A percentile compares a stretch with the other conserved stretches of the same genome.
Evolutionary conservation across 2,888 invertebrate genomes (phyloP).

Genomic region (Scaptomyza parva): DNA sequence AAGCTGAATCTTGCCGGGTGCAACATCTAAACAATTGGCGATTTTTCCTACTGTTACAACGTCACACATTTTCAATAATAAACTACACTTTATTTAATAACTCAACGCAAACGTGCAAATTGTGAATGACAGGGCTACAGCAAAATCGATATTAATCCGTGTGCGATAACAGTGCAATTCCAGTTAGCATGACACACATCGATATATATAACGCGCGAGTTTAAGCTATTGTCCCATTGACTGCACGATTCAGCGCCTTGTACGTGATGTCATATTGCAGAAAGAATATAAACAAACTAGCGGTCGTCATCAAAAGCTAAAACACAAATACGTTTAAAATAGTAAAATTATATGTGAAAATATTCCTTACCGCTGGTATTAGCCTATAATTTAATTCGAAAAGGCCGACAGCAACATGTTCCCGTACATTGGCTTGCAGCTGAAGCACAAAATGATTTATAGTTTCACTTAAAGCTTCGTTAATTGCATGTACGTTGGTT

Average conservation of each 20-base stretch:
- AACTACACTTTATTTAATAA: constrained; percentile 18
- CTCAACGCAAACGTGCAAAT: constrained; percentile 38
- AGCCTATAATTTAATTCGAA: constrained; percentile 55
- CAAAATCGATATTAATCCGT: neutral
- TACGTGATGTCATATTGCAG: constrained; percentile 67
- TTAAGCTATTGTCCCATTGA: constrained; percentile 32
- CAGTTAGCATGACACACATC: neutral
- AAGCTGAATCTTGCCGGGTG: constrained; percentile 86
- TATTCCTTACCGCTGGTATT: constrained; percentile 48
- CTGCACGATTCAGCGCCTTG: constrained; percentile 42
- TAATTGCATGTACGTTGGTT: neutral
- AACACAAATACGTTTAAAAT: neutral
- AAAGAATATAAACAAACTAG: constrained; percentile 60
- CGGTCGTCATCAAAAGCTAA: constrained; percentile 59
- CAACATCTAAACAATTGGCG: constrained; percentile 86
- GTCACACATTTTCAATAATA: constrained; percentile 78
- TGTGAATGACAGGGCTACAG: constrained; percentile 32
- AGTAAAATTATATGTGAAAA: too few species aligned
- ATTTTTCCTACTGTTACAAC: constrained; percentile 85
- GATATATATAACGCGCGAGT: constrained; percentile 12
- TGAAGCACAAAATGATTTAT: constrained; percentile 56
- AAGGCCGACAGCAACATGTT: constrained; percentile 55
- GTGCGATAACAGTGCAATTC: neutral
- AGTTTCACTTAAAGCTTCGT: constrained; percentile 39
- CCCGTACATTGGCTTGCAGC: constrained; percentile 44